Evolutionary conservation across 2,113 vertebrate genomes (phyloP).

Genomic region (Boulengeromyrus knoepffleri): DNA sequence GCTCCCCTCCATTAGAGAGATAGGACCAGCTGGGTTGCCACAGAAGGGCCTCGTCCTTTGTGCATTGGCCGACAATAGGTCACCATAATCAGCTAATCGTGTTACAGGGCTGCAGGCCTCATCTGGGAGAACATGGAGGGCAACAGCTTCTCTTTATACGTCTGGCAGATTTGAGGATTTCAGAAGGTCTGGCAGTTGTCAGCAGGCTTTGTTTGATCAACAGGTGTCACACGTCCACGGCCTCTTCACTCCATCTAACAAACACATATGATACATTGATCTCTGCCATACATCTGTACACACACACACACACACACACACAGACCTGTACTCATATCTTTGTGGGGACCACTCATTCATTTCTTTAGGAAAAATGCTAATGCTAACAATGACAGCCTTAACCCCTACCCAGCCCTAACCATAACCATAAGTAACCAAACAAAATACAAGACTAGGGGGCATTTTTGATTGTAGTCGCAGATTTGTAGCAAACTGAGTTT

Average conservation of each 20-base stretch:
- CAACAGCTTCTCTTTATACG: neutral
- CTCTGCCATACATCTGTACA: neutral
- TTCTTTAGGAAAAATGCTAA: no score
- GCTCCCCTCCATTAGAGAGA: constrained; percentile 9
- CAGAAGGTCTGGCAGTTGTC: neutral
- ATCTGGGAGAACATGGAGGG: neutral
- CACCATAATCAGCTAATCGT: constrained; percentile 50
- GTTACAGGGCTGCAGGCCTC: constrained; percentile 33
- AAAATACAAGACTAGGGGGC: no score
- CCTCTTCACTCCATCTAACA: neutral
- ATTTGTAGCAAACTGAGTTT: no score
- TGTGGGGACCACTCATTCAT: no score
- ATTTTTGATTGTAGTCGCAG: no score
- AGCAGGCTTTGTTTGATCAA: neutral
- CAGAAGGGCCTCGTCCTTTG: constrained; percentile 30
- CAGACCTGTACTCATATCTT: no score
- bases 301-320: neutral
- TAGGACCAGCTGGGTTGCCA: constrained; percentile 2
- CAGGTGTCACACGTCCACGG: neutral
- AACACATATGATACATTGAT: neutral
- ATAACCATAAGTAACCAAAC: no score
- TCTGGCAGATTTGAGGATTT: neutral
- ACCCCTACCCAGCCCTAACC: no score
- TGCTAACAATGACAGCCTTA: no score
- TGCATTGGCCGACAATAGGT: constrained; percentile 48